Percentiles rank a stretch among this genome's conserved stretches.
Conservation (phyloP, 2,888 invertebrate species). For the Drosophila helvetica region DNA sequence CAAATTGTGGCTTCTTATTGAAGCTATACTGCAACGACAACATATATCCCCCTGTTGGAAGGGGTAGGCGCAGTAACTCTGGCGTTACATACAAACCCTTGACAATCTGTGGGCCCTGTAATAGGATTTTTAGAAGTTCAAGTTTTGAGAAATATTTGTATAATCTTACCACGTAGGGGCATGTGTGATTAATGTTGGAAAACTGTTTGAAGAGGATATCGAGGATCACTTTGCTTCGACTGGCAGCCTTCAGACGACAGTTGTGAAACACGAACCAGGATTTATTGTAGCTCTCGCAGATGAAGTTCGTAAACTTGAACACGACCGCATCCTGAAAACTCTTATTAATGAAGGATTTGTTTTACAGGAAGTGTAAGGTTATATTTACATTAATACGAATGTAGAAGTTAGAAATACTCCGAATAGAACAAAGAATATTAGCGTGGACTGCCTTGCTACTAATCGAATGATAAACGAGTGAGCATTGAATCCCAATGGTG, state of each 20-base stretch:
- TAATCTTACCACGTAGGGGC: conserved; percentile 22
- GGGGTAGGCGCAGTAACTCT: background rate
- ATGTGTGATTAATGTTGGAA: conserved; percentile 22
- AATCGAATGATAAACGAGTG: background rate
- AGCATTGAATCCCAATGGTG: background rate
- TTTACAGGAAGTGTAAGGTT: rapidly evolving
- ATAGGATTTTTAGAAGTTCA: no score
- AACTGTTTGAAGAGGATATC: conserved; percentile 9
- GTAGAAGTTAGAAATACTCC: background rate
- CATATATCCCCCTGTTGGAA: conserved; percentile 12
- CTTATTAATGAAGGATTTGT: background rate
- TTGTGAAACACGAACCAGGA: conserved; percentile 36
- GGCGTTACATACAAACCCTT: background rate
- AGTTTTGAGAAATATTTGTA: no score
- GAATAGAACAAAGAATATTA: background rate
- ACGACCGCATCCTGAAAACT: conserved; percentile 27
- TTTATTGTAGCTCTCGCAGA: conserved; percentile 41
- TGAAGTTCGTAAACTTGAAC: conserved; percentile 48
- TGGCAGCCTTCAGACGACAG: conserved; percentile 43
- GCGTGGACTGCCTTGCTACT: background rate
- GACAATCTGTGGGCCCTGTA: background rate
- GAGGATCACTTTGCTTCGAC: conserved; percentile 1
- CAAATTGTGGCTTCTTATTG: conserved; percentile 1
- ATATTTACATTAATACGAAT: background rate
- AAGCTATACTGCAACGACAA: no score